Base-by-base conservation (phyloP, 1,140 invertebrate species). In the Macrobrachium rosenbergii region DNA sequence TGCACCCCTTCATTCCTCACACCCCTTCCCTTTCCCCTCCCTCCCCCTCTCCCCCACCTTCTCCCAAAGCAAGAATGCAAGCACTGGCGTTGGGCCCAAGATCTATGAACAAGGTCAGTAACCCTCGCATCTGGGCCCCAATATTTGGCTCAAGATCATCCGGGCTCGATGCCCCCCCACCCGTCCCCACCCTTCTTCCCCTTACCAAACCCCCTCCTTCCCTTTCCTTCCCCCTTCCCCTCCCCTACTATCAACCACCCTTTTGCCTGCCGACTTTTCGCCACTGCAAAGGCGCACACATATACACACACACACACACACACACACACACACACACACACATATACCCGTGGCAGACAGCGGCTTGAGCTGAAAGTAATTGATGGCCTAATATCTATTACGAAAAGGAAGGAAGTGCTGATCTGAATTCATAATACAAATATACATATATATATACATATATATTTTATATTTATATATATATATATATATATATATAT, bases 101-200 rank as follows among this genome's bases (percentile, higher is more conserved):
- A 76, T 73, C 63, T 84, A 84, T 19, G 62, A 64, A 63, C 69
- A 83, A 84, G 82, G 82, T 84, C 82, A 84, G 73, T 78, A 76
- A 84, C 82, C 82, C 82, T 37, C 43, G 16, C 82, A 77, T 62
- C 73, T 84, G 82, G 82, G 52, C 73, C 62, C 82, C 45, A 84
- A 77, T 72, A 62, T 64, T 52, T 78, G 75, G 82, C 79, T 81
- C 79, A 81, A 63, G 79, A 81, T 67, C 79, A 81, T 63, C 45
- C 79, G 63, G 17, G 12, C 52, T 52, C 52, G 2, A 52, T 52
- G 45, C 59, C 79, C 79, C 45, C 79, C 37, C 28, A 19, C 19
- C 79, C 37, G 2, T 21, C 23, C 60, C 21, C 28, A 45, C 60
- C 19, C 60, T 69, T 8, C 73, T 84, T 77, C 76, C 64, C 73